These are phyloP conservation scores for Saturnia pavonia DNA, from an alignment of 2,888 invertebrate genomes.

Conservation along the genomic window DNA sequence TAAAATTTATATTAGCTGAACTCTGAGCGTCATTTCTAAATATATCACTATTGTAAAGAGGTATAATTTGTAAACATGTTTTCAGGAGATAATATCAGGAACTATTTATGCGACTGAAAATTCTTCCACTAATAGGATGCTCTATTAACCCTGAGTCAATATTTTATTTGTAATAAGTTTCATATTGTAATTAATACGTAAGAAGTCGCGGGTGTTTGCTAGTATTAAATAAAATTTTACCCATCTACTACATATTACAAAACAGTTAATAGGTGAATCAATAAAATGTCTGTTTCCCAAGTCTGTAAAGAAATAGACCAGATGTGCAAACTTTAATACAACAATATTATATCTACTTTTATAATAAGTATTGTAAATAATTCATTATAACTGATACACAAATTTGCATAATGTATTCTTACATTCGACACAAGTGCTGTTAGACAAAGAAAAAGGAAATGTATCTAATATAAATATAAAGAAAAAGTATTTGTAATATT, in stretches of 20 bases:
- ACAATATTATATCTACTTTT: neutral
- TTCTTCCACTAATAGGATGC: too few species aligned
- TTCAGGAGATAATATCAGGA: too few species aligned
- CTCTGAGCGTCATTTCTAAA: too few species aligned
- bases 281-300: neutral
- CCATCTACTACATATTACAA: neutral
- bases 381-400: neutral
- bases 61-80: too few species aligned
- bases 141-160: too few species aligned
- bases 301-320: neutral
- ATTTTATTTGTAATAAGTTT: too few species aligned
- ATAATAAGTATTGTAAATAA: neutral
- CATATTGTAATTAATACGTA: too few species aligned
- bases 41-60: too few species aligned
- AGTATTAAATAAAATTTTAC: neutral
- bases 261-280: neutral
- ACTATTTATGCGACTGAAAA: too few species aligned
- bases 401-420: neutral
- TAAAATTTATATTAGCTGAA: too few species aligned
- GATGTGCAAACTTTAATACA: neutral
- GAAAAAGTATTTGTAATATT: too few species aligned
- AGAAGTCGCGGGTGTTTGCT: too few species aligned
- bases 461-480: neutral
- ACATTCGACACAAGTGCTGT: neutral
- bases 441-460: neutral